These are phyloP conservation scores for Tetranychus piercei DNA, from an alignment of 2,888 invertebrate species.

Conservation along the genomic window DNA sequence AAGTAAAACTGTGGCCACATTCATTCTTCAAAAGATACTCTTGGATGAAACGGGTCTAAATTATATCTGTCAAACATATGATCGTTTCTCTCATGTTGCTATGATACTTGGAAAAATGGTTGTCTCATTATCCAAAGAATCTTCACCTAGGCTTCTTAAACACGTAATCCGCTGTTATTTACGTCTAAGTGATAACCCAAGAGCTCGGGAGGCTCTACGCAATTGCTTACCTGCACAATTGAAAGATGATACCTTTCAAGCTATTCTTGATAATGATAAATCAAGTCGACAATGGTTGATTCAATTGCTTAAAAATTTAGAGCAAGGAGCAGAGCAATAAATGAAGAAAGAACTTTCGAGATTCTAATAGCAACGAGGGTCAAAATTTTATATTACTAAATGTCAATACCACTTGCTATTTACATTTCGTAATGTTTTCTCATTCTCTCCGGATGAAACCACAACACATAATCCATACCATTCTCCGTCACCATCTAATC, in stretches of 20 bases:
- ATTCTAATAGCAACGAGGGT: too few relatives aligned
- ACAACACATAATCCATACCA: too few relatives aligned
- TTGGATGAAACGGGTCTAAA: conserved; percentile 81
- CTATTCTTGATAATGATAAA: conserved; percentile 84
- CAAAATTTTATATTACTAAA: too few relatives aligned
- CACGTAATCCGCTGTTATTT: conserved; percentile 96
- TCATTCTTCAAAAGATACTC: conserved; percentile 93
- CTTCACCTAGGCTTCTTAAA: conserved; percentile 81
- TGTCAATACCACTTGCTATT: too few relatives aligned
- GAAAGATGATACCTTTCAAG: conserved; percentile 82
- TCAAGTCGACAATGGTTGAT: conserved; percentile 92
- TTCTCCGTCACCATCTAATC: too few relatives aligned
- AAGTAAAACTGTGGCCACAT: conserved; percentile 98
- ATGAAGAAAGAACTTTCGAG: too few relatives aligned
- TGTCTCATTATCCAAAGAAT: conserved; percentile 83
- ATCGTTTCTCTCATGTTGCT: conserved; percentile 96
- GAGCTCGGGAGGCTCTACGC: conserved; percentile 83
- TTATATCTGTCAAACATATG: conserved; percentile 98
- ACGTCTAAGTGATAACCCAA: conserved; percentile 84
- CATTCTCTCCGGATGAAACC: too few relatives aligned
- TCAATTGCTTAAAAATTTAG: conserved; percentile 77
- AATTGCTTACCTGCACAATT: conserved; percentile 83
- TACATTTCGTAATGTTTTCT: too few relatives aligned
- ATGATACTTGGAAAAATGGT: conserved; percentile 99
- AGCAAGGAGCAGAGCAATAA: conserved; percentile 12